Evolutionary conservation across 2,113 vertebrate species (phyloP).

Genomic region (Seriola aureovittata): DNA sequence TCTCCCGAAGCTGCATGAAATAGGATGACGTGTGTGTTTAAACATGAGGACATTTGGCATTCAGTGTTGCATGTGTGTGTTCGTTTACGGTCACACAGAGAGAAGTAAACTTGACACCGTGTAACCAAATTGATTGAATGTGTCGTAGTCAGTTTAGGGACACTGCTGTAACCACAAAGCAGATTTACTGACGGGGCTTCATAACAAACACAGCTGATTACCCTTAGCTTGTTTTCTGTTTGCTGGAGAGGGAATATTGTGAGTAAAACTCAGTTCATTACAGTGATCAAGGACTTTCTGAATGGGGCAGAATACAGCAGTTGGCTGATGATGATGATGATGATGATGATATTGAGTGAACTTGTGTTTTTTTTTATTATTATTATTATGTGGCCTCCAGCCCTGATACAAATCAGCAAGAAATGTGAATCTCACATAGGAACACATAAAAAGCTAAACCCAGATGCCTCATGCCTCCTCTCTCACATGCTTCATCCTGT

Average conservation of each 20-base stretch:
- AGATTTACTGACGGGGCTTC: slow-evolving; percentile 6
- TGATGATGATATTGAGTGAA: slow-evolving; percentile 43
- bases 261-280: slow-evolving; percentile 53
- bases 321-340: slow-evolving; percentile 21
- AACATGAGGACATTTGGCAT: not conserved
- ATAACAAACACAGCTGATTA: not conserved
- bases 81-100: not conserved
- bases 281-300: slow-evolving; percentile 44
- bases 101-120: not conserved
- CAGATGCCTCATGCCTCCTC: not conserved
- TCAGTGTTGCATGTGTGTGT: not conserved
- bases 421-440: slow-evolving; percentile 12
- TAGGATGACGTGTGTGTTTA: not conserved
- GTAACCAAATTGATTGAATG: not conserved
- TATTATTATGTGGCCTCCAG: not conserved
- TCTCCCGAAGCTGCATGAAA: not conserved
- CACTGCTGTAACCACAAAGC: not conserved
- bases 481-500: slow-evolving; percentile 15
- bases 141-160: not conserved
- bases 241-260: not conserved
- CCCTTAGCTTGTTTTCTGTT: not conserved
- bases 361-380: not conserved
- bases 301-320: slow-evolving; percentile 20
- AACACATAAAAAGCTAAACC: not conserved
- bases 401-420: slow-evolving; percentile 1